These are phyloP conservation scores for Drosophila serrata DNA, from an alignment of 1,140 invertebrate genomes.

Conservation along the genomic window DNA sequence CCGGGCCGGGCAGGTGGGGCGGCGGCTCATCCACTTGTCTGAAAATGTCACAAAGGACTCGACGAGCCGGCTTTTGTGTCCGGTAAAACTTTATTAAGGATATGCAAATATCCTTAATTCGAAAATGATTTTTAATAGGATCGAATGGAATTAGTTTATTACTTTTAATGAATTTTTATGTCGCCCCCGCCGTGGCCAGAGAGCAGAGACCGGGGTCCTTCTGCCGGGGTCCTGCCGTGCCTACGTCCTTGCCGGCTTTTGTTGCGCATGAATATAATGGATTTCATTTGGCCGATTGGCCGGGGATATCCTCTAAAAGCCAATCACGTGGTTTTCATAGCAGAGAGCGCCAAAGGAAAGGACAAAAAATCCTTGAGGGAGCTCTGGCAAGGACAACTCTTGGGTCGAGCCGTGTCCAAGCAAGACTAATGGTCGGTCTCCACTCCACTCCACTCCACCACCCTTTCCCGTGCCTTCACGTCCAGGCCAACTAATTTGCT, in stretches of 20 bases:
- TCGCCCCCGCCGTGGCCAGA: constrained; percentile 38
- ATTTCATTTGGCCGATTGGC: constrained; percentile 48
- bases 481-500: constrained; percentile 73
- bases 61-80: constrained; percentile 56
- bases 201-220: constrained; percentile 6
- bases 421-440: constrained; percentile 72
- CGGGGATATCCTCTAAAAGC: constrained; percentile 50
- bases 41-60: constrained; percentile 79
- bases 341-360: constrained; percentile 10
- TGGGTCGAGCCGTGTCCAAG: constrained; percentile 66
- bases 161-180: constrained; percentile 86
- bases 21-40: constrained; percentile 74
- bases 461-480: constrained; percentile 9
- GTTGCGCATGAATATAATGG: constrained; percentile 77
- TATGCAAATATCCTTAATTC: constrained; percentile 85
- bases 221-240: background rate
- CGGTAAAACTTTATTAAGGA: constrained; percentile 83
- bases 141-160: constrained; percentile 86
- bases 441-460: constrained; percentile 12
- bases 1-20: constrained; percentile 22
- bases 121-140: constrained; percentile 86
- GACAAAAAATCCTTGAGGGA: constrained; percentile 19
- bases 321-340: constrained; percentile 68
- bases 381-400: constrained; percentile 30
- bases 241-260: constrained; percentile 44